Evolutionary conservation across 2,888 invertebrate species (phyloP).

Genomic region (Athalia circularis): DNA sequence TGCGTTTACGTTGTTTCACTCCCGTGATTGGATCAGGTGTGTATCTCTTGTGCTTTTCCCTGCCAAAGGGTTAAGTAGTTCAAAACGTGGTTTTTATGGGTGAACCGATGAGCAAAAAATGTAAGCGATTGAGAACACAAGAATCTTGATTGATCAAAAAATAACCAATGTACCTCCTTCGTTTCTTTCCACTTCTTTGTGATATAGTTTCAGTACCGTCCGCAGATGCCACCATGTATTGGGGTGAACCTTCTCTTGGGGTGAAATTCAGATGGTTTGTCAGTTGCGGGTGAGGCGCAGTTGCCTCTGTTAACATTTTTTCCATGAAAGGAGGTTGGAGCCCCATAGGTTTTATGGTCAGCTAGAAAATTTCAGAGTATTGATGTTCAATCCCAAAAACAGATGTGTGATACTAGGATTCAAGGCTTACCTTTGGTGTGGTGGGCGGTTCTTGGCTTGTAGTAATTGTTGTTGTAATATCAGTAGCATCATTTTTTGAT

Average conservation of each 20-base stretch:
- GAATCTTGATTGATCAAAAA: slow-evolving; percentile 30
- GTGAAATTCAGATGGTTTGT: slow-evolving; percentile 61
- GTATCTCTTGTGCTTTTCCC: slow-evolving; percentile 86
- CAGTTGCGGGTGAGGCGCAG: slow-evolving; percentile 52
- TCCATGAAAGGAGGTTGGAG: slow-evolving; percentile 61
- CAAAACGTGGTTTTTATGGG: background rate
- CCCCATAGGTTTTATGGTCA: slow-evolving; percentile 71
- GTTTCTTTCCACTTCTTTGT: slow-evolving; percentile 70
- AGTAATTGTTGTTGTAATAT: slow-evolving; percentile 69
- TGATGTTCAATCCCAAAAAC: background rate
- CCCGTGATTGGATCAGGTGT: slow-evolving; percentile 81
- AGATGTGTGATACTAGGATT: slow-evolving; percentile 12
- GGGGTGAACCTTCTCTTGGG: slow-evolving; percentile 69
- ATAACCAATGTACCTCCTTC: slow-evolving; percentile 63
- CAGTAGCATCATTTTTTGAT: slow-evolving; percentile 62
- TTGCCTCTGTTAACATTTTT: slow-evolving; percentile 59
- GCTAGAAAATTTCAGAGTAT: slow-evolving; percentile 54
- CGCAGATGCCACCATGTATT: slow-evolving; percentile 71
- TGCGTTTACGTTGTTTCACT: slow-evolving; percentile 85
- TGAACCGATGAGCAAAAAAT: slow-evolving; percentile 11
- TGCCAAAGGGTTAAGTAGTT: slow-evolving; percentile 46
- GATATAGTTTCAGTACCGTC: slow-evolving; percentile 69
- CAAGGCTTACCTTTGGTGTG: slow-evolving; percentile 64
- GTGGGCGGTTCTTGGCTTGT: slow-evolving; percentile 72
- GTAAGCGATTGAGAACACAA: background rate